Base-by-base conservation (phyloP, 1,140 invertebrate species). In the Cecropterus lyciades region DNA sequence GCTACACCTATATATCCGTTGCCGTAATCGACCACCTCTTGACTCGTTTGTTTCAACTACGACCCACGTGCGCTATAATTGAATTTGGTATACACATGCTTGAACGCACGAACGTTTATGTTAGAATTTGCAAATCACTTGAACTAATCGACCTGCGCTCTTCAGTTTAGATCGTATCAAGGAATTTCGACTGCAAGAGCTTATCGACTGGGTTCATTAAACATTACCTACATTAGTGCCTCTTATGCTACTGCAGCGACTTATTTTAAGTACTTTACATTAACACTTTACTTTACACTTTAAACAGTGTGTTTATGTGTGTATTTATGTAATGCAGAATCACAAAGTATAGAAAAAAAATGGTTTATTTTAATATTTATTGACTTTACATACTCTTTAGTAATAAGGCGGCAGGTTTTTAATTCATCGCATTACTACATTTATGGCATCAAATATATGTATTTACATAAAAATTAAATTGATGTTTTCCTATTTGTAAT, bases 101-200 rank as follows among this genome's bases (percentile, higher is more conserved):
- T 6, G 13, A 43, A 59, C 42, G 24, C 16, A 16, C 40, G 33
- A 13, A 9, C 43, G 43, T 30, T 16, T 27, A 33, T 59, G 30
- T 59, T 46, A 14, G 24, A 59, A 15, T 59, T 15, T 59, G 46
- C 42, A 59, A 30, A 46, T 46, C 20, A 30, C 56, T 59, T 24
- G 17, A 27, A 46, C 56, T 59, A 59, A 59, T 59, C 43, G 42
- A 46, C 17, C 20, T 10, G 55, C 20, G 20, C 42, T 8, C 56
- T 20, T 14, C 11, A n/a, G 17, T 17, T 46, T 42, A 11, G 49
- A 55, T 55, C 15, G 52, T 13, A 42, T 17, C 33, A 14, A 15
- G 5, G 33, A 52, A 9, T 37, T 43, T 24, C 16, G 8, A 42
- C 37, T 10, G 8, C 8, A 8, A 20, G 52, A 6, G 33, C 15